phyloP scores from a whole-genome alignment of 2,113 vertebrate species.

The Tetraodon nigroviridis region DNA sequence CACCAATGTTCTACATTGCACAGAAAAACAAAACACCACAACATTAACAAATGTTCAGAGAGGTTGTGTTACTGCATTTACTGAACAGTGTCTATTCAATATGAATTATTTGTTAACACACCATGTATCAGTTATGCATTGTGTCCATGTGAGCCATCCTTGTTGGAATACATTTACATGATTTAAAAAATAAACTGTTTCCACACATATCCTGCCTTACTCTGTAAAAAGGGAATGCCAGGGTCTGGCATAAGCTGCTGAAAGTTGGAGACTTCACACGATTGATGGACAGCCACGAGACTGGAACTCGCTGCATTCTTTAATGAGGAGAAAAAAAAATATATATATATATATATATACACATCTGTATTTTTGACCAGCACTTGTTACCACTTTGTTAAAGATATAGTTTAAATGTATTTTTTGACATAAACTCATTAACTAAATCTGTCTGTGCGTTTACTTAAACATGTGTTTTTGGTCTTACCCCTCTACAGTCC shows the following conservation, averaged over 20 bases:
- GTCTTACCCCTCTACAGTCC: slow-evolving; percentile 63
- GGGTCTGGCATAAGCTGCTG: slow-evolving; percentile 56
- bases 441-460: neutral
- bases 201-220: slow-evolving; percentile 42
- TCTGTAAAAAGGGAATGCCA: slow-evolving; percentile 70
- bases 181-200: neutral
- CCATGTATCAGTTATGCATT: neutral
- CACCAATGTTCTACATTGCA: too few species aligned
- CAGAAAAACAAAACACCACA: too few species aligned
- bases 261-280: slow-evolving; percentile 60
- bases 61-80: too few species aligned
- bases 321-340: neutral
- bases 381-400: neutral
- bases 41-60: too few species aligned
- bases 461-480: neutral
- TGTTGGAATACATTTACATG: neutral
- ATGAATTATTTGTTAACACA: too few species aligned
- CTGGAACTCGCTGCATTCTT: slow-evolving; percentile 61
- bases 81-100: too few species aligned
- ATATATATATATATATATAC: too few species aligned
- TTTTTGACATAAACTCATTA: neutral
- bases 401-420: neutral
- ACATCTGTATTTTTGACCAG: neutral
- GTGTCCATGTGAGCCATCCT: neutral
- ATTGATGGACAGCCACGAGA: slow-evolving; percentile 72